phyloP scores from a whole-genome alignment of 2,888 invertebrate species.

The Operophtera brumata region DNA sequence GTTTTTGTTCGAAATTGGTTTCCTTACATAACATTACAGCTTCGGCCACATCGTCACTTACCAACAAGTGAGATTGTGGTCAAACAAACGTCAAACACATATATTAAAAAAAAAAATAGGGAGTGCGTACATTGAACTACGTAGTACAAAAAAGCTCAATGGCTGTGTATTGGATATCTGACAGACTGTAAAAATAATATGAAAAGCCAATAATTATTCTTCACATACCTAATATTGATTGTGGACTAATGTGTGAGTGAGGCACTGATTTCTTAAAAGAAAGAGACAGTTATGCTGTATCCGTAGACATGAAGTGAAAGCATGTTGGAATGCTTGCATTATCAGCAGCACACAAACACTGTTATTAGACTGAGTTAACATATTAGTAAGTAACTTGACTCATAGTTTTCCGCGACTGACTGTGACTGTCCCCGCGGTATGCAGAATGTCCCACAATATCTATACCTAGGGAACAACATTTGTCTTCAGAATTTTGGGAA shows the following conservation, averaged over 20 bases:
- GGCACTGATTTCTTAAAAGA: constrained; percentile 21
- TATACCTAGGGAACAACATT: too few species aligned
- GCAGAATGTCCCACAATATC: not conserved
- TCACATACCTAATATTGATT: not conserved
- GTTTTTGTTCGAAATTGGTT: too few species aligned
- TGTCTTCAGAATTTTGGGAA: too few species aligned
- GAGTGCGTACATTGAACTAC: too few species aligned
- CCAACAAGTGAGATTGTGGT: too few species aligned
- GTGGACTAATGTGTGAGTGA: constrained; percentile 4
- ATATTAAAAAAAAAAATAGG: too few species aligned
- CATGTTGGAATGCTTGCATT: constrained; percentile 57
- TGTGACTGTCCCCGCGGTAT: not conserved
- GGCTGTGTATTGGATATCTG: too few species aligned
- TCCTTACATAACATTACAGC: too few species aligned
- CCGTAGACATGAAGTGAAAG: constrained; percentile 59
- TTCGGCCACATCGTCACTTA: too few species aligned
- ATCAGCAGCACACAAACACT: constrained; percentile 53
- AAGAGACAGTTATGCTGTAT: constrained; percentile 27
- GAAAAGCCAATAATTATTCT: not conserved
- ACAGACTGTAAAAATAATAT: not conserved
- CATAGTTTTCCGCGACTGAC: not conserved
- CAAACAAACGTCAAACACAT: too few species aligned
- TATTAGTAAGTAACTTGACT: not conserved
- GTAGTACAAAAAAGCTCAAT: too few species aligned
- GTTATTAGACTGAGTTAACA: constrained; percentile 19